Base-by-base conservation (phyloP, 2,888 invertebrate genomes). In the Parnassius apollo region DNA sequence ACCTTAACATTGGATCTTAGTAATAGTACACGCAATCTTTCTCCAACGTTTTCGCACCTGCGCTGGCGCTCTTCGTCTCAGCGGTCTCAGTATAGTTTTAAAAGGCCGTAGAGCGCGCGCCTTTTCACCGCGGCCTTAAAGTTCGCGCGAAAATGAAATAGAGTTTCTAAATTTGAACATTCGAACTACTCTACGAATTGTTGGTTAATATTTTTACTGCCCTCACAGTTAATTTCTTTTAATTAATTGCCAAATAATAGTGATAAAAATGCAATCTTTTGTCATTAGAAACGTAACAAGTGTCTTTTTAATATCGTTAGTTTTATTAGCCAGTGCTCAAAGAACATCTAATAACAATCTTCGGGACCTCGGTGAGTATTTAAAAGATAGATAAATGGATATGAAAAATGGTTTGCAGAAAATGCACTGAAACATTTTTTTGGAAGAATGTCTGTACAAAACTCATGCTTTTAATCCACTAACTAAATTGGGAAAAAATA, bases 301-400 rank as follows among this genome's bases (percentile, higher is more conserved):
- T 85, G 86, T 91, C 69, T 68, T 92, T 67, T 69, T 92, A 74
- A 81, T 91, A 69, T 86, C 85, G 48, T 71, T 92, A 70, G 83
- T 91, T 70, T 75, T 91, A 62, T 73, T 92, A 69, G 88, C 84
- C 51, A 88, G 81, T 77, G 91, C 91, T 57, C 92, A 92, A 77
- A 87, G 88, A 73, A 72, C 85, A 10, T 80, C 88, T 0, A 83
- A 82, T 68, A 75, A 76, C 64, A 83, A 81, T 68, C 77, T 81
- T 62, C 82, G 84, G 79, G 88, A 90, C 74, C 81, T 82, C 75
- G 91, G 92, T 91, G 69, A 87, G 90, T 83, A 57, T 42, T 57
- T 48, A 54, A 4, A 42, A 12, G 1, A 13, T 11, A 44, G 9
- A 9, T 11, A 12, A 12, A 13, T 11, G 7, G 9, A 9, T 11